Evolutionary conservation across 2,113 vertebrate species (phyloP), one percentile per base, ranked within the genome.

Genomic region (Oxygymnocypris stewartii): DNA sequence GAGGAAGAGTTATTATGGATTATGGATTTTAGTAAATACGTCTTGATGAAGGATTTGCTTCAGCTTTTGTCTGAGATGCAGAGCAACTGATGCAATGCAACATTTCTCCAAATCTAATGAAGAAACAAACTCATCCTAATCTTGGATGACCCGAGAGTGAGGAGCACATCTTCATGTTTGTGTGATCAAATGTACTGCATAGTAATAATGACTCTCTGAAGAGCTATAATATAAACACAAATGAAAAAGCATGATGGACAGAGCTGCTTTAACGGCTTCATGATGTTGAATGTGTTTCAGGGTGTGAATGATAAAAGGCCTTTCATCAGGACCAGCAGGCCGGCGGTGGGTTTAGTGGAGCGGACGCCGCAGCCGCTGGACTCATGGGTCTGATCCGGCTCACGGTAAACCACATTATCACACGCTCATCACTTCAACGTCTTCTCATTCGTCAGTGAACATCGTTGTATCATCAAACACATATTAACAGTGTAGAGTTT

Each of bases 351-450:
- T 86, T 93, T 95, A 88, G 94, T 95, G 92, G 95, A 95, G 85
- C 94, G 93, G 84, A 95, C 94, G 84, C 95, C 95, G 82, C 95
- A 94, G 85, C 95, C 95, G 6, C 92, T 95, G 84, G 95, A 95
- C 92, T 95, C 95, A 44, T 95, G 95, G 95, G 95, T 95, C 87
- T 95, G 90, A 93, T 82, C 69, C 81, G n/a, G 16, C 82, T 18
- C 25, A 67, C 11, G 63, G 63, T 73, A 74, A 57, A 69, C 42
- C 74, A 47, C 73, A 23, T 23, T 2, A 59, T 23, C 57, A 9
- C 20, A 8, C 18, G 3, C 57, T 57, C 54, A 18, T 20, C 67
- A 2, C 67, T 37, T 37, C 14, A 71, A 31, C 67, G 37, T 71
- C 67, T 71, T 63, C 12, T 63, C n/a, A 11, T 63, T 4, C 12